phyloP scores from a whole-genome alignment of 1,140 invertebrate species.

The Drosophila ohnishii region DNA sequence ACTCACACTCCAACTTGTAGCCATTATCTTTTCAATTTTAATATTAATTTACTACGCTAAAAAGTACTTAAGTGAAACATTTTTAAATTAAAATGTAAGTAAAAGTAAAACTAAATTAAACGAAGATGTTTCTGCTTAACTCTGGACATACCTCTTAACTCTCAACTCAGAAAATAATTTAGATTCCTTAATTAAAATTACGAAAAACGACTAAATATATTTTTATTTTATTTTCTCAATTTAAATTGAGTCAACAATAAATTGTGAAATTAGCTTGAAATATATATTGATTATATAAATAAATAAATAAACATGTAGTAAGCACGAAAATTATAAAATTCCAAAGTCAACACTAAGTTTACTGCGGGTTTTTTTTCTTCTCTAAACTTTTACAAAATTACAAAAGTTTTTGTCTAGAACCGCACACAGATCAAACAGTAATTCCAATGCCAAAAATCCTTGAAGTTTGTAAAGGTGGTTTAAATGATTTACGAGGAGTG shows the following conservation, averaged over 20 bases:
- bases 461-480: conserved; percentile 2
- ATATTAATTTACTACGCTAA: background rate
- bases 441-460: conserved; percentile 40
- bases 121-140: too few species aligned
- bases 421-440: conserved; percentile 32
- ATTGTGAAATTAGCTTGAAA: too few species aligned
- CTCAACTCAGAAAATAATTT: background rate
- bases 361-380: background rate
- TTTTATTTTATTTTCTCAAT: too few species aligned
- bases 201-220: too few species aligned
- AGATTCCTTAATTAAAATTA: too few species aligned
- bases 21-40: background rate
- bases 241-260: too few species aligned
- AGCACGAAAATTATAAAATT: background rate
- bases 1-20: background rate
- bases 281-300: background rate
- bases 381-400: conserved; percentile 33
- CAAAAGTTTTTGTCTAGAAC: conserved; percentile 24
- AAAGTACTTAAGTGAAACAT: background rate
- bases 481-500: background rate
- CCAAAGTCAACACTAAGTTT: background rate
- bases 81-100: background rate
- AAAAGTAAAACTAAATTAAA: background rate
- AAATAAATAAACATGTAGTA: background rate
- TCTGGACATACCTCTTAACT: too few species aligned